Evolutionary conservation across 1,140 invertebrate genomes (phyloP).

Genomic region (Ectropis grisescens): DNA sequence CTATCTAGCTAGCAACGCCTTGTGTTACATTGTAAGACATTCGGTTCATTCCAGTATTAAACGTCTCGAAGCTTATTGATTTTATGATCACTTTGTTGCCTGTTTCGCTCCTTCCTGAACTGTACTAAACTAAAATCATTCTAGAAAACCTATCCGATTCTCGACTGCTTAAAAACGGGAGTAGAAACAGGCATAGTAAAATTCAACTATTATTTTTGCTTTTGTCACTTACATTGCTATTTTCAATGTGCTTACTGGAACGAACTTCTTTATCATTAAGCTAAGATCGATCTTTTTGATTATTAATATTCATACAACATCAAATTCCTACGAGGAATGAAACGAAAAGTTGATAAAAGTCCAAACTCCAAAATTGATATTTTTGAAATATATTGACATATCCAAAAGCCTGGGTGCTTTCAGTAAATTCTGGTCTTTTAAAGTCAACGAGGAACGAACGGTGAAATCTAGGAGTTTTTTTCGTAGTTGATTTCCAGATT

Average conservation of each 20-base stretch:
- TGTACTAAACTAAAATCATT: too few relatives aligned
- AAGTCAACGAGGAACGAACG: slow-evolving; percentile 17
- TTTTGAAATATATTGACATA: slow-evolving; percentile 35
- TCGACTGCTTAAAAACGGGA: too few relatives aligned
- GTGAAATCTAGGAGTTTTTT: background rate
- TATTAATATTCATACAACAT: slow-evolving; percentile 52
- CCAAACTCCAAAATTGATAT: slow-evolving; percentile 29
- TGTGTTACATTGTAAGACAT: slow-evolving; percentile 54
- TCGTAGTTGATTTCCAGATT: too few relatives aligned
- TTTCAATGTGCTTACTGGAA: too few relatives aligned
- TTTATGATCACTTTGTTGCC: too few relatives aligned
- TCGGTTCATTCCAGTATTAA: slow-evolving; percentile 53
- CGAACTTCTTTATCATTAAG: slow-evolving; percentile 42
- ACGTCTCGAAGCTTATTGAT: too few relatives aligned
- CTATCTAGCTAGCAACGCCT: slow-evolving; percentile 66
- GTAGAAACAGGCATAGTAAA: too few relatives aligned
- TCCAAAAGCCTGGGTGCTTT: slow-evolving; percentile 62
- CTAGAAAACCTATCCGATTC: too few relatives aligned
- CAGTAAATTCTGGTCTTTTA: slow-evolving; percentile 17
- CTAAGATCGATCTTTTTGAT: slow-evolving; percentile 52
- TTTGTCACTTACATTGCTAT: too few relatives aligned
- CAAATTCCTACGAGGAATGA: slow-evolving; percentile 66
- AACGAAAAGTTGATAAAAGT: slow-evolving; percentile 57
- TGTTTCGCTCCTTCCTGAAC: too few relatives aligned
- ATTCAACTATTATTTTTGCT: too few relatives aligned